phyloP scores from a whole-genome alignment of 2,113 vertebrate genomes.

The Orthonyx spaldingii region DNA sequence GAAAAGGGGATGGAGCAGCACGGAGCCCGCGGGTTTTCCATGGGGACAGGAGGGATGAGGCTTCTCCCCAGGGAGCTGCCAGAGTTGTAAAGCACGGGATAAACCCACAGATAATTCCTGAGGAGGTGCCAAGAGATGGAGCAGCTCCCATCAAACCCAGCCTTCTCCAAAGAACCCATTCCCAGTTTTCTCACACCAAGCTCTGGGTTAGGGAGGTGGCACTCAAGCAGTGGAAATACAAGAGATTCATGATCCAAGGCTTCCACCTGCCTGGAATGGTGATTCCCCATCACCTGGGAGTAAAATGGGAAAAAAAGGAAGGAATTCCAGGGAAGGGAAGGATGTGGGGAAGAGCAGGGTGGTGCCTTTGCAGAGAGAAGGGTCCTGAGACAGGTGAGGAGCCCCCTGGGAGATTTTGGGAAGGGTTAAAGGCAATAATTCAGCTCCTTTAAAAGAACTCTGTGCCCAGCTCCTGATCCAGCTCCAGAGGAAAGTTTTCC shows the following conservation, averaged over 20 bases:
- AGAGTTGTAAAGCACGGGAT: background rate
- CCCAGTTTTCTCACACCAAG: too few species aligned
- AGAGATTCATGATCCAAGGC: background rate
- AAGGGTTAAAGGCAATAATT: background rate
- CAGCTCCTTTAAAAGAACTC: background rate
- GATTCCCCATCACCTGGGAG: background rate
- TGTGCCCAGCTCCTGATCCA: background rate
- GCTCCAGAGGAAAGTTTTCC: background rate
- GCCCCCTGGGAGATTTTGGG: background rate
- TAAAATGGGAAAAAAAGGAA: background rate
- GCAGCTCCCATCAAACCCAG: background rate
- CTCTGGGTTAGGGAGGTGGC: too few species aligned
- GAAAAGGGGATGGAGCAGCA: background rate
- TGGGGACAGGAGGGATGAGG: background rate
- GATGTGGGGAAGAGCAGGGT: background rate
- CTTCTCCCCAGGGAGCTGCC: background rate
- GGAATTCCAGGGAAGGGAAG: background rate
- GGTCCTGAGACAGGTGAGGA: background rate
- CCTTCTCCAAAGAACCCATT: background rate
- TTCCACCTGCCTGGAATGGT: background rate
- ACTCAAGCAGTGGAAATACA: background rate
- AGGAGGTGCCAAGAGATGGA: background rate
- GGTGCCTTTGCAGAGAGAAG: background rate
- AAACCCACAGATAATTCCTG: background rate
- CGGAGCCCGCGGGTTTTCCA: rapidly evolving